Conservation (phyloP, 2,888 invertebrate genomes). For the Aphodius granarius region DNA sequence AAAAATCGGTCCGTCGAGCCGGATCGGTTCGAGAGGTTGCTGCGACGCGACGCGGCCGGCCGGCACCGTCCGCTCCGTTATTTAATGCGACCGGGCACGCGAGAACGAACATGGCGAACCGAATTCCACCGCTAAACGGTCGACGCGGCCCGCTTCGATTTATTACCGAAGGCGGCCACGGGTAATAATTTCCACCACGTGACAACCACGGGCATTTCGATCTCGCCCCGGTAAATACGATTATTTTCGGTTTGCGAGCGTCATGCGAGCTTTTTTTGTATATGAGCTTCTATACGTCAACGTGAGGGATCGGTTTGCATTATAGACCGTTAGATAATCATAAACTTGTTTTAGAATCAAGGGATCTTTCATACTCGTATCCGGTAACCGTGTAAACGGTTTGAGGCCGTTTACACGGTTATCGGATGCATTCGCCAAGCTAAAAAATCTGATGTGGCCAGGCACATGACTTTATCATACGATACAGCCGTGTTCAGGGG, state of each 20-base stretch:
- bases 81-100: conserved; percentile 39
- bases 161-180: conserved; percentile 16
- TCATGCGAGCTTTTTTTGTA: not conserved
- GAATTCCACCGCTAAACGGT: conserved; percentile 29
- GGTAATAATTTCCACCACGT: not conserved
- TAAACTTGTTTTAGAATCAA: too few species aligned
- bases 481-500: too few species aligned
- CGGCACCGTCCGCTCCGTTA: conserved; percentile 26
- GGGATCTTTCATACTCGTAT: too few species aligned
- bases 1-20: conserved; percentile 33
- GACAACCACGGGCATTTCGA: not conserved
- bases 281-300: not conserved
- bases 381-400: too few species aligned
- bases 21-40: conserved; percentile 35
- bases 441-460: too few species aligned
- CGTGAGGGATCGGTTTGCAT: too few species aligned
- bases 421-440: too few species aligned
- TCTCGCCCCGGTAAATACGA: not conserved
- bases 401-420: too few species aligned
- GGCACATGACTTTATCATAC: too few species aligned
- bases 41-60: conserved; percentile 7
- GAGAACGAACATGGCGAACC: conserved; percentile 36
- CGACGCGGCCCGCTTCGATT: conserved; percentile 21
- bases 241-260: not conserved
- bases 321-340: too few species aligned